Evolutionary conservation across 2,888 invertebrate species (phyloP), one percentile per base, ranked within the genome.

Genomic region (Stenchaetothrips biformis): DNA sequence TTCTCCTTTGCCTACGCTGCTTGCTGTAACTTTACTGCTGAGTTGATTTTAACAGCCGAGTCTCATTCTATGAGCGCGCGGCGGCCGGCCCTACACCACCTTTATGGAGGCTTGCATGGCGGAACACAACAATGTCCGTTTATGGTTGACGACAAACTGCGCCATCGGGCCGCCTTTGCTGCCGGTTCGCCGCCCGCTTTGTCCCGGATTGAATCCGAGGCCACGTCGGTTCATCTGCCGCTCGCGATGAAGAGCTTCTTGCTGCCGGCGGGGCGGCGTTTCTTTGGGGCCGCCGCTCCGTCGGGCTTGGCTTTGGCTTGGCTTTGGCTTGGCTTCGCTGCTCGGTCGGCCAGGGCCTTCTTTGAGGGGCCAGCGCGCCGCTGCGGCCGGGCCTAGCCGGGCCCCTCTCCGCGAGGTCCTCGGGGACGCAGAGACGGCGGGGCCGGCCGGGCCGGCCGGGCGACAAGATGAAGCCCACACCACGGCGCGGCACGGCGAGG

Each of bases 101-200:
- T 67, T 21, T 21, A 21, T 21, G 67, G 2, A 16, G 62, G 18
- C 62, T 7, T 62, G n/a, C 62, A 62, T 62, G 62, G 16, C 62
- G 62, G 62, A n/a, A n/a, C 53, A 53, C 53, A n/a, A 62, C 62
- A 62, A n/a, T 62, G 67, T 67, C 67, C 67, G n/a, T 62, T 62
- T 62, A 62, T n/a, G 62, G 62, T n/a, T 7, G 62, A 16, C 62
- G 9, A 67, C 67, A 21, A 21, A 67, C 67, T 67, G 67, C 7
- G n/a, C n/a, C n/a, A n/a, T n/a, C n/a, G n/a, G n/a, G n/a, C n/a
- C n/a, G n/a, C n/a, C n/a, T n/a, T n/a, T n/a, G n/a, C n/a, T n/a
- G n/a, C n/a, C n/a, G n/a, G n/a, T n/a, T n/a, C n/a, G n/a, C n/a
- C n/a, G n/a, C n/a, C n/a, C n/a, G n/a, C n/a, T n/a, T n/a, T n/a